A percentile compares a stretch with the other conserved stretches of the same genome.
phyloP scores from a whole-genome alignment of 2,888 invertebrate genomes.

The Xanthorhoe spadicearia region DNA sequence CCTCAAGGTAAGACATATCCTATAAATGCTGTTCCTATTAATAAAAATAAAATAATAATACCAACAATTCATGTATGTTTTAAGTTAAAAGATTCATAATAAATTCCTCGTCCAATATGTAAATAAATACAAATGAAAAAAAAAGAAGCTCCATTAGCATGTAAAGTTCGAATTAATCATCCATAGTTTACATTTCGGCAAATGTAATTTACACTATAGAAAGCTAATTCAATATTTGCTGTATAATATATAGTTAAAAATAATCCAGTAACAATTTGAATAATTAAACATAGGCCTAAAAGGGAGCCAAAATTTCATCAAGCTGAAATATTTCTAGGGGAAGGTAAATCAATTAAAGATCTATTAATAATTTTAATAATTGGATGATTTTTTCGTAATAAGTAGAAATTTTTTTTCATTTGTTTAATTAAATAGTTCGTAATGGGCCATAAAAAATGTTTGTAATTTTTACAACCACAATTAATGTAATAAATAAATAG shows the following conservation, averaged over 20 bases:
- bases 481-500: conserved; percentile 85
- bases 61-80: conserved; percentile 87
- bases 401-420: conserved; percentile 74
- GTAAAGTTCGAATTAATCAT: conserved; percentile 87
- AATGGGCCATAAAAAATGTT: conserved; percentile 82
- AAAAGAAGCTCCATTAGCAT: conserved; percentile 89
- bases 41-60: conserved; percentile 86
- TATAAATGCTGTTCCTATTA: conserved; percentile 90
- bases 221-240: conserved; percentile 86
- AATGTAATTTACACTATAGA: conserved; percentile 88
- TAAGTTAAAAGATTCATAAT: conserved; percentile 79
- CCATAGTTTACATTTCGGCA: conserved; percentile 89
- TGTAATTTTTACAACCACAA: conserved; percentile 85
- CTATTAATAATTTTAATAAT: conserved; percentile 85
- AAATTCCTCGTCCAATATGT: conserved; percentile 87
- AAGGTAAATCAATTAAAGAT: conserved; percentile 85
- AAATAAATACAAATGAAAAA: conserved; percentile 89
- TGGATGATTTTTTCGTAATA: conserved; percentile 75
- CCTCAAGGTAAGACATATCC: conserved; percentile 92
- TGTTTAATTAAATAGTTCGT: conserved; percentile 63
- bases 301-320: conserved; percentile 90
- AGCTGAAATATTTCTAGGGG: conserved; percentile 85
- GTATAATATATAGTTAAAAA: conserved; percentile 89
- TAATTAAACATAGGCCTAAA: conserved; percentile 86
- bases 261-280: conserved; percentile 88